phyloP scores from a whole-genome alignment of 2,888 invertebrate species.

The Harpalus rufipes region DNA sequence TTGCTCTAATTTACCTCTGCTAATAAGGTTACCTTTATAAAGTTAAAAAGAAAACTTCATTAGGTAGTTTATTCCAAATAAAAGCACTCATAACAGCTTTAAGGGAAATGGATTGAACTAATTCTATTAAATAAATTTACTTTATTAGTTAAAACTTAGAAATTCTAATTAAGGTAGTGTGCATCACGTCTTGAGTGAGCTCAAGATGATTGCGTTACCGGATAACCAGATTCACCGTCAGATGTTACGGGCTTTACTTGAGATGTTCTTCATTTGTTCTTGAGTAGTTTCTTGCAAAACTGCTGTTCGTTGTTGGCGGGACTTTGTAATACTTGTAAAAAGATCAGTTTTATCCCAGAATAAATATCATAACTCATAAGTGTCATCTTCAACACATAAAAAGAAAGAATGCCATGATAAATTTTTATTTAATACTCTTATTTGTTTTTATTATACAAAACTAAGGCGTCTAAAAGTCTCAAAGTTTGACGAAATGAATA shows the following conservation, averaged over 20 bases:
- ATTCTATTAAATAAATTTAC: not conserved
- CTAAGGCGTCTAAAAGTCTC: too few species aligned
- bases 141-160: not conserved
- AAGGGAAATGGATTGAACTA: not conserved
- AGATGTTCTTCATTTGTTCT: not conserved
- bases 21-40: not conserved
- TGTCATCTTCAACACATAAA: not conserved
- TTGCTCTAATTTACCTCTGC: too few species aligned
- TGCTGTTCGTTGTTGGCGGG: not conserved
- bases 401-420: not conserved
- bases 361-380: not conserved
- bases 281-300: not conserved
- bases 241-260: not conserved
- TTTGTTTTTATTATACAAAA: not conserved
- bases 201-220: not conserved
- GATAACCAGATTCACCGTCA: not conserved
- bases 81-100: not conserved
- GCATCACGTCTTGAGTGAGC: not conserved
- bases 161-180: not conserved
- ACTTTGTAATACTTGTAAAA: not conserved
- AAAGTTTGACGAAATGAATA: too few species aligned
- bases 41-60: not conserved
- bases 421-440: conserved; percentile 2
- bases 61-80: not conserved
- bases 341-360: not conserved